These are phyloP conservation scores for Pachliopta kotzebuea DNA, from an alignment of 2,888 invertebrate genomes.

Conservation along the genomic window DNA sequence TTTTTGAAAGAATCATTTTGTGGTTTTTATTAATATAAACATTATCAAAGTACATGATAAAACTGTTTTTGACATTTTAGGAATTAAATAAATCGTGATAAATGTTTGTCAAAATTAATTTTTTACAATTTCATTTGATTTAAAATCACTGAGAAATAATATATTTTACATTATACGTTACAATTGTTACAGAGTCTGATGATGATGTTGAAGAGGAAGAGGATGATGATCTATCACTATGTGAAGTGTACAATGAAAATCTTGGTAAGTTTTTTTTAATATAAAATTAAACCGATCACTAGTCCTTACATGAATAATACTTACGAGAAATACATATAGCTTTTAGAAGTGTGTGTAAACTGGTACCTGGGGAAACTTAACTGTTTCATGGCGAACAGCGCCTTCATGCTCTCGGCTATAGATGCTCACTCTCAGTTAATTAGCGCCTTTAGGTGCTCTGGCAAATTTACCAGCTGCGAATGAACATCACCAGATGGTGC, in stretches of 20 bases:
- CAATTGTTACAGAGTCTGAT: slow-evolving; percentile 70
- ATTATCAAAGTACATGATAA: not conserved
- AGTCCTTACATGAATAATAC: not conserved
- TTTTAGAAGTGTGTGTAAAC: too few relatives aligned
- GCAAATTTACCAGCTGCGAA: too few relatives aligned
- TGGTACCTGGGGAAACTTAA: too few relatives aligned
- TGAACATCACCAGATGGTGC: too few relatives aligned
- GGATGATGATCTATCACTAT: slow-evolving; percentile 84
- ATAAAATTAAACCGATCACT: not conserved
- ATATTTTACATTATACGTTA: not conserved
- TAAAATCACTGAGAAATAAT: not conserved
- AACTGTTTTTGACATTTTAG: not conserved
- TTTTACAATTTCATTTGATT: not conserved
- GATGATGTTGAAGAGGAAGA: slow-evolving; percentile 84
- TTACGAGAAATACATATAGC: not conserved
- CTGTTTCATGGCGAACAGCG: too few relatives aligned
- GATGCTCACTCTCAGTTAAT: too few relatives aligned
- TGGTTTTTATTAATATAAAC: not conserved
- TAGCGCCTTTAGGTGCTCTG: too few relatives aligned
- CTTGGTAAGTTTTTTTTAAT: slow-evolving; percentile 54
- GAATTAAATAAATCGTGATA: not conserved
- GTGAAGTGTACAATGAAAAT: slow-evolving; percentile 85
- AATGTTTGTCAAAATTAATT: not conserved
- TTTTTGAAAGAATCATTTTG: not conserved
- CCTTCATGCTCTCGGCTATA: too few relatives aligned